Evolutionary conservation across 2,888 invertebrate genomes (phyloP), one percentile per base, ranked within the genome.

Genomic region (Neria commutata): DNA sequence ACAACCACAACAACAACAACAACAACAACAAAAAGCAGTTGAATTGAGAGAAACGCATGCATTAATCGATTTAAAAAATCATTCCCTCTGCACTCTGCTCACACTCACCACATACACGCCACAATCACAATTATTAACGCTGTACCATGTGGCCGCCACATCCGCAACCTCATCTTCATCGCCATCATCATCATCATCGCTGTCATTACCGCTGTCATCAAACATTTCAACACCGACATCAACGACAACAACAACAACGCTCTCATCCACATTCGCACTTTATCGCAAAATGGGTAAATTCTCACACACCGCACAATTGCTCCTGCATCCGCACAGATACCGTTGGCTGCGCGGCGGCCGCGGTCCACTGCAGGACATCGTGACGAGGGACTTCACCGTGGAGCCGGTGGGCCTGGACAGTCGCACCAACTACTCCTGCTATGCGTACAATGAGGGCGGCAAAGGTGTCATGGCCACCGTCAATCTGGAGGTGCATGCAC

Each of bases 391-490:
- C 73, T 91, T 91, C 86, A 90, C 88, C 25, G 90, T 95, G 62
- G 89, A 90, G 64, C 91, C 93, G 0, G 94, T 94, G 14, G 90
- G 91, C 11, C 83, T 96, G 64, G 91, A 92, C 77, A 92, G 92
- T 51, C 87, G 93, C 63, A 92, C 92, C 71, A 94, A 93, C 84
- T 95, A 94, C 83, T 91, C 93, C 0, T 97, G 97, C 76, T 86
- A 89, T 67, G 94, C 94, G 0, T 87, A 87, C 80, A 95, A 94
- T 81, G 88, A 90, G 11, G 94, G 94, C 0, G 96, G 95, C 0
- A 88, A 89, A 68, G 91, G 92, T 51, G 85, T 86, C 57, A 84
- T 87, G 48, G 89, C 88, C 21, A 86, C 86, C 33, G 86, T 88
- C 55, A 86, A 86, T 71, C 86, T 93, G 70, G 87, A 91, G 71